Evolutionary conservation across 2,888 invertebrate species (phyloP).

Genomic region (Lobophora halterata): DNA sequence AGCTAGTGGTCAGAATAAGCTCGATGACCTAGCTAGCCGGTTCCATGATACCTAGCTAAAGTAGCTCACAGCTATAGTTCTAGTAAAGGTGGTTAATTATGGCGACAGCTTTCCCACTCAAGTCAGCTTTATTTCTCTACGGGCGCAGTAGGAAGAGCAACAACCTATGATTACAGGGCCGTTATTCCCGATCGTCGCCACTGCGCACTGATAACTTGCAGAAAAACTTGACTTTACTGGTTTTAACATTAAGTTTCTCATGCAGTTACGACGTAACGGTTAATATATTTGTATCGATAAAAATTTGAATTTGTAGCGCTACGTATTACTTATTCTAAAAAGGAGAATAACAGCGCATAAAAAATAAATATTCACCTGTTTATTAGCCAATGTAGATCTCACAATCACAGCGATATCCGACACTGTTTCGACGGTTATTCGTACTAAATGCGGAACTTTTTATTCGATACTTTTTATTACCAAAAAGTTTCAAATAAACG

Average conservation of each 20-base stretch:
- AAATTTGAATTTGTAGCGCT: slow-evolving; percentile 36
- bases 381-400: slow-evolving; percentile 63
- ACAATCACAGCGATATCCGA: slow-evolving; percentile 73
- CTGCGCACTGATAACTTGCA: slow-evolving; percentile 60
- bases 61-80: too few relatives aligned
- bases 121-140: slow-evolving; percentile 59
- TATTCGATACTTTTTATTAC: slow-evolving; percentile 20
- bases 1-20: too few relatives aligned
- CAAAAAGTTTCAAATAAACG: slow-evolving; percentile 19
- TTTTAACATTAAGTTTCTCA: slow-evolving; percentile 8
- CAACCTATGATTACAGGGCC: slow-evolving; percentile 80
- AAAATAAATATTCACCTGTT: slow-evolving; percentile 70
- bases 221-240: slow-evolving; percentile 34
- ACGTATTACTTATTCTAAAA: slow-evolving; percentile 33
- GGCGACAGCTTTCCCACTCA: slow-evolving; percentile 49
- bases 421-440: slow-evolving; percentile 72
- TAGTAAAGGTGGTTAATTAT: slow-evolving; percentile 25
- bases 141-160: slow-evolving; percentile 72
- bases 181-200: slow-evolving; percentile 72
- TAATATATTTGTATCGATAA: slow-evolving; percentile 26
- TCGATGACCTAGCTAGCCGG: too few relatives aligned
- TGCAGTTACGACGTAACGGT: slow-evolving; percentile 21
- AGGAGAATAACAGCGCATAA: slow-evolving; percentile 49
- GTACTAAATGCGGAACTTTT: slow-evolving; percentile 52
- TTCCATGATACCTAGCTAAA: neutral